Conservation (phyloP, 2,888 invertebrate genomes). For the Resseliella maxima region DNA sequence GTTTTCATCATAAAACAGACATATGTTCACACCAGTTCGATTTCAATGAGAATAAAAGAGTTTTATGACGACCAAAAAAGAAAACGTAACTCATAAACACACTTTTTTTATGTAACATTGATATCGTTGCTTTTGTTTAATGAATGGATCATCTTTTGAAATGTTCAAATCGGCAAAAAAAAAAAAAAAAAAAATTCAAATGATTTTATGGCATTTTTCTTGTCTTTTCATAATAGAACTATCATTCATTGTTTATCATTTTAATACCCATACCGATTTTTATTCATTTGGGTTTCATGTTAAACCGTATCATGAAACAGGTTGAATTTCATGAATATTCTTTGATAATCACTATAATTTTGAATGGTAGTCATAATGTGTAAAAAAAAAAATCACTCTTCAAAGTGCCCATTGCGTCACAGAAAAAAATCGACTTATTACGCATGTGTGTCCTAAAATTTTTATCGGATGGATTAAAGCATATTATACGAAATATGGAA, state of each 20-base stretch:
- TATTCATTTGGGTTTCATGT: neutral
- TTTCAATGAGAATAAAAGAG: neutral
- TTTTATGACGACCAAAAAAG: neutral
- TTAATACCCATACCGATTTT: too few species aligned
- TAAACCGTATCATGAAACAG: neutral
- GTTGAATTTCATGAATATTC: neutral
- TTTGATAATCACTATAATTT: neutral
- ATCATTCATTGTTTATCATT: neutral
- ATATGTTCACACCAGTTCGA: constrained; percentile 25
- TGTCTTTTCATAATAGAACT: neutral
- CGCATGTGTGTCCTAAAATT: too few species aligned
- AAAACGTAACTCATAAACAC: neutral
- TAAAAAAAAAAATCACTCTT: too few species aligned
- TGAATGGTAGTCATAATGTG: neutral
- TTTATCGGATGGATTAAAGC: too few species aligned
- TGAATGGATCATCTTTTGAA: constrained; percentile 8
- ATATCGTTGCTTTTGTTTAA: neutral
- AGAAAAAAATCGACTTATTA: too few species aligned
- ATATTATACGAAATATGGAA: too few species aligned
- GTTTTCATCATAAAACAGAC: neutral
- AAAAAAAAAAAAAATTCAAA: neutral
- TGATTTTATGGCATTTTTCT: neutral
- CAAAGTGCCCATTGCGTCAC: too few species aligned
- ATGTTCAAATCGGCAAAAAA: too few species aligned
- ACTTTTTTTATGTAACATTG: neutral